Evolutionary conservation across 2,888 invertebrate species (phyloP), one percentile per base, ranked within the genome.

Genomic region (Drosophila anomelani): DNA sequence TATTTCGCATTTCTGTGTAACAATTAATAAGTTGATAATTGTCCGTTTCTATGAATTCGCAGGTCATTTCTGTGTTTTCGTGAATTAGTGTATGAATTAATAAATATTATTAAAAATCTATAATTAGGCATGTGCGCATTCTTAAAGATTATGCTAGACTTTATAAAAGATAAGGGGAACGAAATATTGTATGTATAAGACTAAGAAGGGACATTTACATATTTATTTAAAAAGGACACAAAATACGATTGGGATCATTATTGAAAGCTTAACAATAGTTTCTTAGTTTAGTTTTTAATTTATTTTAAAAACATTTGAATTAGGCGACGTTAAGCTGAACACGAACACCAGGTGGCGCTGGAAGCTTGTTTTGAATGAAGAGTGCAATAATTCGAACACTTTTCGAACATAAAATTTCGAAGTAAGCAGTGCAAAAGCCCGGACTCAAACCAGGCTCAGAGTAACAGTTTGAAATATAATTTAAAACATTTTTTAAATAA

Each of bases 21-120:
- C 34, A 36, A 36, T 51, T 51, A 51, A 51, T 15, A 36, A 9
- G 15, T 34, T 51, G 15, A 51, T 51, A 51, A 51, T 36, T 51
- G 34, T 5, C 8, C 13, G 15, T 9, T 34, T 34, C 20, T 51
- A 9, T 15, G 34, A 51, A 15, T 15, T 34, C 51, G 2, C 12
- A 13, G 49, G 51, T 20, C 51, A 32, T 5, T 34, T 20, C 8
- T 13, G 4, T 51, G 8, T 9, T 34, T 20, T 8, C 20, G 13
- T 20, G 9, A 51, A 34, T 51, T 13, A 34, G 12, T 12, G 29
- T 0, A 2, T n/a, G 3, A 23, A 20, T 6, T 20, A 0, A 43
- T 13, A 43, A 44, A 43, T 13, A 43, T 13, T 13, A 23, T 7
- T 23, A 20, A 20, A 8, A 8, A 44, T 44, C 15, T 44, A 23